phyloP scores from a whole-genome alignment of 2,797 vertebrate species.

The Macroramphosus scolopax region DNA sequence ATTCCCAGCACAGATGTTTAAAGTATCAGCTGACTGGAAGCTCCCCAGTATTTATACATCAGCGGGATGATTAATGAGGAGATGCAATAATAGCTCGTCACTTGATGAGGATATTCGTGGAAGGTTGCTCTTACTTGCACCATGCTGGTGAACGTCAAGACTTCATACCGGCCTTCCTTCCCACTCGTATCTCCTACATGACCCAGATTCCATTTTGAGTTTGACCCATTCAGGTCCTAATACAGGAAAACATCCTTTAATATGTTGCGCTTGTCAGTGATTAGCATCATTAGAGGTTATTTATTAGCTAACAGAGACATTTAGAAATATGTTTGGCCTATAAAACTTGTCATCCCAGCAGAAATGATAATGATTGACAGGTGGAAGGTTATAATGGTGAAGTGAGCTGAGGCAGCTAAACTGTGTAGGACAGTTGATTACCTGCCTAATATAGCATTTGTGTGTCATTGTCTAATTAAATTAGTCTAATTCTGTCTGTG shows the following conservation, averaged over 20 bases:
- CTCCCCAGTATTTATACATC: too few relatives aligned
- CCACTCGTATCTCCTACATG: conserved; percentile 38
- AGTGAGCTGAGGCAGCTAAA: too few relatives aligned
- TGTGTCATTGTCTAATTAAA: too few relatives aligned
- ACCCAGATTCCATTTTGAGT: conserved; percentile 45
- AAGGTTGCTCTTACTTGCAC: conserved; percentile 75
- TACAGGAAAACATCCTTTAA: conserved; percentile 29
- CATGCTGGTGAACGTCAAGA: too few relatives aligned
- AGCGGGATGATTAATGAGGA: too few relatives aligned
- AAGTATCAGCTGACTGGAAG: too few relatives aligned
- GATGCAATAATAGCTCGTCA: too few relatives aligned
- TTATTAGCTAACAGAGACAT: conserved; percentile 48
- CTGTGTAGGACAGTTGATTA: too few relatives aligned
- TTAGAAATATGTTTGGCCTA: conserved; percentile 25
- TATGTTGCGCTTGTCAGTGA: conserved; percentile 17
- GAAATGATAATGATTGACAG: conserved; percentile 57
- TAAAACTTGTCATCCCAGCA: conserved; percentile 60
- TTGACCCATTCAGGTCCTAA: conserved; percentile 17
- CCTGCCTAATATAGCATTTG: too few relatives aligned
- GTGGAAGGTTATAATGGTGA: too few relatives aligned
- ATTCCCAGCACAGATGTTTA: too few relatives aligned
- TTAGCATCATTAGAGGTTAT: conserved; percentile 56
- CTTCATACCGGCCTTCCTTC: conserved; percentile 52
- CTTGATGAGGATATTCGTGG: conserved; percentile 74
- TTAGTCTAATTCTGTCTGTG: too few relatives aligned